A percentile compares a stretch with the other conserved stretches of the same genome.
These are phyloP conservation scores for Leuciscus waleckii DNA, from an alignment of 2,797 vertebrate genomes.

Conservation along the genomic window DNA sequence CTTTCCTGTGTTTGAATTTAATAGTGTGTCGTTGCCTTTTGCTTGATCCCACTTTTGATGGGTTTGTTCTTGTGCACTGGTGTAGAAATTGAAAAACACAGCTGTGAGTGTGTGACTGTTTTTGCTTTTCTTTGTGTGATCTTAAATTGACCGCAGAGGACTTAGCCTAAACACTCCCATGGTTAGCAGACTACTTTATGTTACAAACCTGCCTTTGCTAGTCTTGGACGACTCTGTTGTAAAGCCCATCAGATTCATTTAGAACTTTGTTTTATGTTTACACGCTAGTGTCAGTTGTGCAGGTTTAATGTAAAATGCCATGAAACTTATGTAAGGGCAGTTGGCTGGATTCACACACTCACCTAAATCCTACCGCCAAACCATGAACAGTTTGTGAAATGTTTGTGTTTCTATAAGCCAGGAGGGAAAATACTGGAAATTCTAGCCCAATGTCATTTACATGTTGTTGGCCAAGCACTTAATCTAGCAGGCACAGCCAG, in stretches of 20 bases:
- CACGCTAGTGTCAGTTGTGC: slow-evolving; percentile 9
- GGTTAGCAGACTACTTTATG: background rate
- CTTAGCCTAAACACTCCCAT: slow-evolving; percentile 18
- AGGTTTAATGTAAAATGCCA: slow-evolving; percentile 37
- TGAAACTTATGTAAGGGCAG: slow-evolving; percentile 43
- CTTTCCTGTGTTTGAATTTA: slow-evolving; percentile 49
- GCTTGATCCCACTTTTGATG: slow-evolving; percentile 20
- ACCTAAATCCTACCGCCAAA: slow-evolving; percentile 39
- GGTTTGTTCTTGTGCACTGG: slow-evolving; percentile 15
- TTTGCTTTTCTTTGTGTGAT: background rate
- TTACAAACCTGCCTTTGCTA: background rate
- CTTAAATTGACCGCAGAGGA: slow-evolving; percentile 18
- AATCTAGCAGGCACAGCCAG: slow-evolving; percentile 33
- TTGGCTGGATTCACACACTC: slow-evolving; percentile 39
- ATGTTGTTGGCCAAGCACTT: slow-evolving; percentile 25
- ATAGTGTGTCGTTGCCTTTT: slow-evolving; percentile 22
- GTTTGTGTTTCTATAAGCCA: slow-evolving; percentile 50
- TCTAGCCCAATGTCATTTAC: slow-evolving; percentile 43
- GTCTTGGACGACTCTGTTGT: slow-evolving; percentile 3
- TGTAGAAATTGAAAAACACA: slow-evolving; percentile 3
- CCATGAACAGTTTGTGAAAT: slow-evolving; percentile 44
- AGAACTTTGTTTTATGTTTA: background rate
- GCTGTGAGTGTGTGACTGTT: background rate
- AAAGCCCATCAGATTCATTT: background rate
- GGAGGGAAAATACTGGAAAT: slow-evolving; percentile 43